Conservation (phyloP, 2,797 vertebrate species). For the Hippopotamyrus pictus region DNA sequence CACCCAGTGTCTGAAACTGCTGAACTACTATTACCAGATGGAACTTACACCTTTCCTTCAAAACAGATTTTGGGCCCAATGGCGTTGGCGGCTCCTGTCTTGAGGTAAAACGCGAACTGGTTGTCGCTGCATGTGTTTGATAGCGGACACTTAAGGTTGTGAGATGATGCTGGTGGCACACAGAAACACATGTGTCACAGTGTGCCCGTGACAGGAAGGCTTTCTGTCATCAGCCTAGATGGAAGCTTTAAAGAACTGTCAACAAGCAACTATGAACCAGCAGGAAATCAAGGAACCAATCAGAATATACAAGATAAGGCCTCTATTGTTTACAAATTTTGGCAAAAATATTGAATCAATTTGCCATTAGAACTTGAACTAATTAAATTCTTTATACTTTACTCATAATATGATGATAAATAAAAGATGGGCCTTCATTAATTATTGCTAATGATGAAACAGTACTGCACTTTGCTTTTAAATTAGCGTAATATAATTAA, state of each 20-base stretch:
- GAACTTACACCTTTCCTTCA: conserved; percentile 53
- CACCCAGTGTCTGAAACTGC: neutral
- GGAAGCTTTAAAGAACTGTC: neutral
- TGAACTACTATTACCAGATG: neutral
- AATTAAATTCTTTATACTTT: neutral
- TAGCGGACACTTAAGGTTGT: conserved; percentile 46
- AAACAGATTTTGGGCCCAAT: conserved; percentile 68
- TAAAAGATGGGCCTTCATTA: neutral
- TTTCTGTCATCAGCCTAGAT: no score
- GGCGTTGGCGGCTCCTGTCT: conserved; percentile 59
- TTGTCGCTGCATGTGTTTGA: conserved; percentile 42
- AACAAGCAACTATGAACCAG: neutral
- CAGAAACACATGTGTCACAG: neutral
- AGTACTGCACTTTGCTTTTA: conserved; percentile 9
- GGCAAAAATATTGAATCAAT: neutral
- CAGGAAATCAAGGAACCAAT: neutral
- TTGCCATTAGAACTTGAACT: neutral
- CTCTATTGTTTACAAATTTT: neutral
- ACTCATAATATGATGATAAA: neutral
- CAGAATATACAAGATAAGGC: neutral
- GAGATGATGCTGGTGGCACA: neutral
- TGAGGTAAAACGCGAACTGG: conserved; percentile 59
- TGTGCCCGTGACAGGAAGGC: neutral
- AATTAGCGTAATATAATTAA: conserved; percentile 26
- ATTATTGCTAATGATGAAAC: neutral